Percentiles rank a stretch among this genome's conserved stretches.
These are phyloP conservation scores for Drosophila littoralis DNA, from an alignment of 1,140 invertebrate species.

Conservation along the genomic window DNA sequence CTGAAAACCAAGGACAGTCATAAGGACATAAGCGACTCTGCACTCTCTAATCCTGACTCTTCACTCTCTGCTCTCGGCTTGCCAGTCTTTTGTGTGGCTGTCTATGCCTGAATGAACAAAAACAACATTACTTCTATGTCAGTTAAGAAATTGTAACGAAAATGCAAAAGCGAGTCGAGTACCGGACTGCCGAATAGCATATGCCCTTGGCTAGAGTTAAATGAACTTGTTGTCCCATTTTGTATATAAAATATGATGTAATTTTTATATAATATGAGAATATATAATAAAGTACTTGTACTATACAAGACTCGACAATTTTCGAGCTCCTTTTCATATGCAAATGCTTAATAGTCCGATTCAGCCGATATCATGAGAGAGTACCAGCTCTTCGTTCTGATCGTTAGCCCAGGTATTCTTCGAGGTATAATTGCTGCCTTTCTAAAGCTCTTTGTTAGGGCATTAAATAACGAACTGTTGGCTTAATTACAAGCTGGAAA, in stretches of 20 bases:
- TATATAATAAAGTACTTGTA: too few relatives aligned
- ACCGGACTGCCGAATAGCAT: neutral
- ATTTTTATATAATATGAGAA: too few relatives aligned
- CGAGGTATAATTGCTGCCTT: neutral
- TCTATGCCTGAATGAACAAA: slow-evolving; percentile 9
- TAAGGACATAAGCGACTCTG: slow-evolving; percentile 6
- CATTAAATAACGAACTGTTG: neutral
- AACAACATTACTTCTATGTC: slow-evolving; percentile 14
- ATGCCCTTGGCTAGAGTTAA: neutral
- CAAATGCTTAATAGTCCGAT: too few relatives aligned
- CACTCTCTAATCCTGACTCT: neutral
- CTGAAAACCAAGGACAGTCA: slow-evolving; percentile 29
- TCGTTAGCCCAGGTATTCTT: neutral
- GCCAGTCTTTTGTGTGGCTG: neutral
- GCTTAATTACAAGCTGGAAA: neutral
- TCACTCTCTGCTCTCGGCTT: neutral
- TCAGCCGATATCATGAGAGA: too few relatives aligned
- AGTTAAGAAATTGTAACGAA: slow-evolving; percentile 3
- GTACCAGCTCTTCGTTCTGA: too few relatives aligned
- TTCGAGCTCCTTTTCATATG: too few relatives aligned
- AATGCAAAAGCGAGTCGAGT: neutral
- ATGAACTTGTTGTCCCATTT: neutral
- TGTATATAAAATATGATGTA: too few relatives aligned
- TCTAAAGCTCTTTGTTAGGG: neutral
- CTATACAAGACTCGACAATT: too few relatives aligned